Evolutionary conservation across 1,140 invertebrate genomes (phyloP), one percentile per base, ranked within the genome.

Genomic region (Manduca sexta): DNA sequence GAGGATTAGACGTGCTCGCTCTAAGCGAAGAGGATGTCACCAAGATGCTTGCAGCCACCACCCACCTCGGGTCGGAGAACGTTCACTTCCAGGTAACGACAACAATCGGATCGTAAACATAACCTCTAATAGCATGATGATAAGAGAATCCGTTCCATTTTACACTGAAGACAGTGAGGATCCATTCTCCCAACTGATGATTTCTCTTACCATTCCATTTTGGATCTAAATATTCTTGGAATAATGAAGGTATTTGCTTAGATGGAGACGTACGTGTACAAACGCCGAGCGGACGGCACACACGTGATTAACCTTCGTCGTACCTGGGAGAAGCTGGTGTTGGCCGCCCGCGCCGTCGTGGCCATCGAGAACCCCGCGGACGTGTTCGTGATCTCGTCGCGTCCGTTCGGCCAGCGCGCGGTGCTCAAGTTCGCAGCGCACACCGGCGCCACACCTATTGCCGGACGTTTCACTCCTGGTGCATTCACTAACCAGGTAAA

Each of bases 401-500:
- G 96, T 68, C 91, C 93, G n/a, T 95, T 94, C 76, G 98, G 97
- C 15, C 98, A 99, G 88, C 90, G 98, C 63, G 98, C 98, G 60
- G 97, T 99, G 1, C 88, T 99, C 8, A 99, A 99, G 89, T 99
- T 98, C 86, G 97, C 98, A n/a, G 91, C 94, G 38, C 96, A 99
- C 79, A 99, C 97, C 67, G 97, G 98, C 16, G 96, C 98, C 34
- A 99, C 97, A 3, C 95, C 98, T 1, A 98, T 99, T 89, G 98
- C 98, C 86, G 98, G 98, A 69, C 92, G 98, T 75, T 99, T 99
- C 87, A 99, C 98, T 49, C 98, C 98, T 84, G 98, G 98, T 89
- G 96, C 96, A 17, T 98, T 98, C 84, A 98, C 96, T 67, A 98
- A 98, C 90, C 95, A 97, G 88, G 96, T 83, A 60, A 35, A 39